Conservation (phyloP, 2,888 invertebrate genomes). For the Drosophila seclusa region DNA sequence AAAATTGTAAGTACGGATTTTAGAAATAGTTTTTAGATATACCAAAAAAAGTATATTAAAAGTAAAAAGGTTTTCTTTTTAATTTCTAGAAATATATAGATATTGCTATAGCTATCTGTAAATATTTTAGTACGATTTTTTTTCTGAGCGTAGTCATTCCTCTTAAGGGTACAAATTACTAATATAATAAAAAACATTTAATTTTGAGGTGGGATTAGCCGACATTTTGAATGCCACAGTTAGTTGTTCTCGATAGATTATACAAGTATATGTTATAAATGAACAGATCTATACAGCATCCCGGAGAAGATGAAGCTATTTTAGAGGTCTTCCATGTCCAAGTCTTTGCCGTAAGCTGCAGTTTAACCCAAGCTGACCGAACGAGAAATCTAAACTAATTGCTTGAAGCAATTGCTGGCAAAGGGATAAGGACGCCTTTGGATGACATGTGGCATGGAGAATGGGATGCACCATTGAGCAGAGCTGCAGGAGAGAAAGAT, state of each 20-base stretch:
- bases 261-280: not conserved
- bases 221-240: not conserved
- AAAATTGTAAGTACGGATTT: not conserved
- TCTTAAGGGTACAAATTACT: not conserved
- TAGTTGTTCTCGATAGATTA: not conserved
- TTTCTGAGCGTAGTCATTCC: not conserved
- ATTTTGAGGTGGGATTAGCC: not conserved
- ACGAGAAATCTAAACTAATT: constrained; percentile 56
- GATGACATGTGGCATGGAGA: constrained; percentile 44
- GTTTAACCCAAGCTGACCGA: not conserved
- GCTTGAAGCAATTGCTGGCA: constrained; percentile 53
- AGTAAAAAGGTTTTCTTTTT: not conserved
- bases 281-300: not conserved
- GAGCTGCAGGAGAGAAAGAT: constrained; percentile 1
- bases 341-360: not conserved
- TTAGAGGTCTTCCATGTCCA: not conserved
- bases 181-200: not conserved
- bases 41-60: not conserved
- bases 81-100: not conserved
- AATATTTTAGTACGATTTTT: not conserved
- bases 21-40: not conserved
- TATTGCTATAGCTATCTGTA: not conserved
- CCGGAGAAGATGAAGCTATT: not conserved
- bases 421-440: constrained; percentile 23
- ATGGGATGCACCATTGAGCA: constrained; percentile 58